Conservation (phyloP, 2,888 invertebrate genomes). For the Volucella bombylans region DNA sequence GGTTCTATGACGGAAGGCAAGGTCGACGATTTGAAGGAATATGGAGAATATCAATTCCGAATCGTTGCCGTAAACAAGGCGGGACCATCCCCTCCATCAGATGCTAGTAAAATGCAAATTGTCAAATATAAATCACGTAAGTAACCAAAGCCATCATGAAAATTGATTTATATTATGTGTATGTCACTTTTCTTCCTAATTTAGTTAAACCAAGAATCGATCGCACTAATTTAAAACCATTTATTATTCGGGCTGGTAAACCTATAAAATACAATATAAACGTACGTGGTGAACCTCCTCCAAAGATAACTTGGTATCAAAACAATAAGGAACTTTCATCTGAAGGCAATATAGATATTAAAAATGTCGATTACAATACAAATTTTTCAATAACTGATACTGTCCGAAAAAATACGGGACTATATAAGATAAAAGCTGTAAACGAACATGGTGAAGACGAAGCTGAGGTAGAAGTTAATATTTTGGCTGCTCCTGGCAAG, state of each 20-base stretch:
- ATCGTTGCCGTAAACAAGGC: conserved; percentile 96
- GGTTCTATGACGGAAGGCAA: conserved; percentile 89
- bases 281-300: conserved; percentile 97
- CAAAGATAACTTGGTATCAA: conserved; percentile 95
- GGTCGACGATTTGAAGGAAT: conserved; percentile 93
- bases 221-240: conserved; percentile 94
- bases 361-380: conserved; percentile 95
- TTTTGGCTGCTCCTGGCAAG: conserved; percentile 91
- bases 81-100: conserved; percentile 94
- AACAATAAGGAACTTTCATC: conserved; percentile 89
- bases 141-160: conserved; percentile 79
- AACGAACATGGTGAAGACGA: conserved; percentile 96
- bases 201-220: conserved; percentile 98
- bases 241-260: conserved; percentile 95
- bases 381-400: conserved; percentile 91
- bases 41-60: conserved; percentile 95
- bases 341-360: conserved; percentile 87
- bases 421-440: conserved; percentile 94
- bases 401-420: conserved; percentile 92
- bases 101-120: conserved; percentile 93
- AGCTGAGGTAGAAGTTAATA: conserved; percentile 96
- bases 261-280: conserved; percentile 95
- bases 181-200: conserved; percentile 53
- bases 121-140: conserved; percentile 94
- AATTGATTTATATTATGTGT: neutral